Conservation (phyloP, 1,140 invertebrate species). For the Cheumatopsyche charites region DNA sequence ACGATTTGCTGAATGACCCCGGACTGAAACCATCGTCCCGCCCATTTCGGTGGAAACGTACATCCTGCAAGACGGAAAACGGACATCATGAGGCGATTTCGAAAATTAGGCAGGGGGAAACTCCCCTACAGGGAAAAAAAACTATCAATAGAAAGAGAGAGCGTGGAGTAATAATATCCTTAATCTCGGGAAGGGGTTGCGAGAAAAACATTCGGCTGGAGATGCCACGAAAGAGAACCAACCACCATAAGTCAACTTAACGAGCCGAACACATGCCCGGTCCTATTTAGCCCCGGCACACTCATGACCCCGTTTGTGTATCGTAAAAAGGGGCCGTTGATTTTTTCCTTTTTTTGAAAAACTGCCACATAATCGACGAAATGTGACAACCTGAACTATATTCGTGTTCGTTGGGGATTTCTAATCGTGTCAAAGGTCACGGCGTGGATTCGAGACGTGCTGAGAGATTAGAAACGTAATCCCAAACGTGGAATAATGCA, state of each 20-base stretch:
- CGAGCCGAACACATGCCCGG: constrained; percentile 40
- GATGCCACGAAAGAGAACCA: constrained; percentile 36
- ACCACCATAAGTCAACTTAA: constrained; percentile 43
- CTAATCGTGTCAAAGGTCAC: no score
- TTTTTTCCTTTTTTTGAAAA: no score
- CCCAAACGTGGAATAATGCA: no score
- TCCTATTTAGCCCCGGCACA: no score
- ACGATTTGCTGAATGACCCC: constrained; percentile 79
- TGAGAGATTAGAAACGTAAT: no score
- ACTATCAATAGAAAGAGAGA: constrained; percentile 33
- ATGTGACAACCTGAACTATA: no score
- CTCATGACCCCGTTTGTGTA: no score
- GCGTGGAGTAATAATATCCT: constrained; percentile 42
- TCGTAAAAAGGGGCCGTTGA: no score
- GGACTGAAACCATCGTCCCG: constrained; percentile 85
- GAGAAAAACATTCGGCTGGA: not conserved
- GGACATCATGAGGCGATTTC: not conserved
- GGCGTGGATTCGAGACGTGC: no score
- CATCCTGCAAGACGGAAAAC: constrained; percentile 63
- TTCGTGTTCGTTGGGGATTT: no score
- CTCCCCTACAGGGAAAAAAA: constrained; percentile 19
- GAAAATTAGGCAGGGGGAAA: not conserved
- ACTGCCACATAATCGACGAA: no score
- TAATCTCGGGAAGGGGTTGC: constrained; percentile 28
- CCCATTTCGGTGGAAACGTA: constrained; percentile 77